These are phyloP conservation scores for Arbacia lixula DNA, from an alignment of 53 echinoderm and acorn worm genomes.

Conservation along the genomic window DNA sequence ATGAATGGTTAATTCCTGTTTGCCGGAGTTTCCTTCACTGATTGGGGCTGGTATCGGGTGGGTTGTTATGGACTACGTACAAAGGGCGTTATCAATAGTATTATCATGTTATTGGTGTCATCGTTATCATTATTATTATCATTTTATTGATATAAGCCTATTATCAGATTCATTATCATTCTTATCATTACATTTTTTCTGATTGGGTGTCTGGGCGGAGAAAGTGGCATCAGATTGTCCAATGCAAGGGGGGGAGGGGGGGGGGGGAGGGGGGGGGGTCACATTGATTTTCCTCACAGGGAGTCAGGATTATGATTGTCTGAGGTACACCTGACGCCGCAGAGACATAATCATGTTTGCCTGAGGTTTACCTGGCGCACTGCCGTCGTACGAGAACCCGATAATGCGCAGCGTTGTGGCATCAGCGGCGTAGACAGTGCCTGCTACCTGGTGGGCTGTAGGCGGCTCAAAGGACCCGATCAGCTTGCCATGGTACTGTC, in stretches of 20 bases:
- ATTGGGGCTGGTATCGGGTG: no score
- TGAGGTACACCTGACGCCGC: no score
- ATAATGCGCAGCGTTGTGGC: conserved; percentile 49
- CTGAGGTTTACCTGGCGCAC: conserved; percentile 87
- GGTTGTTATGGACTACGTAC: no score
- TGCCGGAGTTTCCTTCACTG: no score
- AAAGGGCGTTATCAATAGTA: neutral
- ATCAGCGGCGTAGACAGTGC: conserved; percentile 73
- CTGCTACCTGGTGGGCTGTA: conserved; percentile 48
- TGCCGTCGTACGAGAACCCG: conserved; percentile 74
- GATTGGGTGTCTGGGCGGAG: neutral
- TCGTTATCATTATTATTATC: neutral
- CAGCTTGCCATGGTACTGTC: conserved; percentile 62
- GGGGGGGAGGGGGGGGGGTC: no score
- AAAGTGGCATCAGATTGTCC: no score
- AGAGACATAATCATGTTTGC: no score
- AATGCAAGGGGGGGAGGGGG: no score
- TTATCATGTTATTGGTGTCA: neutral
- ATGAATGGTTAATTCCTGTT: no score
- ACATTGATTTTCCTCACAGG: no score
- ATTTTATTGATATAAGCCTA: neutral
- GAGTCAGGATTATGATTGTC: no score
- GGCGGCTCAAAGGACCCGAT: conserved; percentile 9
- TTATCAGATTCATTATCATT: neutral
- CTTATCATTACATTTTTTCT: neutral